phyloP scores from a whole-genome alignment of 2,797 vertebrate genomes.

The Helicolenus hilgendorfi region DNA sequence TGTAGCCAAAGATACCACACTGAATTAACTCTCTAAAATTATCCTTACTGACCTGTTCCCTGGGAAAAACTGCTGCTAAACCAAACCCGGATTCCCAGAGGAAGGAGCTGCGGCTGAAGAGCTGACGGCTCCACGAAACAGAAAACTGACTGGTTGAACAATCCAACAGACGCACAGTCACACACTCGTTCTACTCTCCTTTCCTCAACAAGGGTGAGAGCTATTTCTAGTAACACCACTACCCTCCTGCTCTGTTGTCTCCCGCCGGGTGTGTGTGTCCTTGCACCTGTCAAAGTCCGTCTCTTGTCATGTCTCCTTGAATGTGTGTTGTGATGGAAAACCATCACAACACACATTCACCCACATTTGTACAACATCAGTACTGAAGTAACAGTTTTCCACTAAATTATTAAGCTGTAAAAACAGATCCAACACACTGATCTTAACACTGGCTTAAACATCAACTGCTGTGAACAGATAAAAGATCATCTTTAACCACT shows the following conservation, averaged over 20 bases:
- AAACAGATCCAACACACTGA: neutral
- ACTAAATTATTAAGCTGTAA: neutral
- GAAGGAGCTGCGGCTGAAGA: slow-evolving; percentile 13
- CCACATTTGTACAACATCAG: neutral
- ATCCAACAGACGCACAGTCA: slow-evolving; percentile 10
- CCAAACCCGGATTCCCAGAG: slow-evolving; percentile 25
- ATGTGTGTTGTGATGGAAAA: too few species aligned
- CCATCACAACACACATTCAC: neutral
- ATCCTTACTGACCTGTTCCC: slow-evolving; percentile 60
- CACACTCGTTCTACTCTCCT: slow-evolving; percentile 8
- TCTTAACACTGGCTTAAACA: neutral
- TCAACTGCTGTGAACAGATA: neutral
- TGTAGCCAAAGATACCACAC: neutral
- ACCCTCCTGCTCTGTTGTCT: slow-evolving; percentile 69
- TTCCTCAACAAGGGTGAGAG: slow-evolving; percentile 47
- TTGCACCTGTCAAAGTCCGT: slow-evolving; percentile 81
- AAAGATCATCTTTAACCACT: neutral
- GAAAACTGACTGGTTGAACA: slow-evolving; percentile 1
- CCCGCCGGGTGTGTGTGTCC: slow-evolving; percentile 44
- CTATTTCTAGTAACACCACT: slow-evolving; percentile 86
- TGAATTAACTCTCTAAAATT: slow-evolving; percentile 11
- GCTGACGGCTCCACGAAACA: slow-evolving; percentile 9
- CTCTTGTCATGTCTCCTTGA: slow-evolving; percentile 23
- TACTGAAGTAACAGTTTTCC: neutral
- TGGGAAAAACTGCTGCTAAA: slow-evolving; percentile 43